Percentiles rank a stretch among this genome's conserved stretches.
phyloP scores from a whole-genome alignment of 2,113 vertebrate species.

The Tyto alba region DNA sequence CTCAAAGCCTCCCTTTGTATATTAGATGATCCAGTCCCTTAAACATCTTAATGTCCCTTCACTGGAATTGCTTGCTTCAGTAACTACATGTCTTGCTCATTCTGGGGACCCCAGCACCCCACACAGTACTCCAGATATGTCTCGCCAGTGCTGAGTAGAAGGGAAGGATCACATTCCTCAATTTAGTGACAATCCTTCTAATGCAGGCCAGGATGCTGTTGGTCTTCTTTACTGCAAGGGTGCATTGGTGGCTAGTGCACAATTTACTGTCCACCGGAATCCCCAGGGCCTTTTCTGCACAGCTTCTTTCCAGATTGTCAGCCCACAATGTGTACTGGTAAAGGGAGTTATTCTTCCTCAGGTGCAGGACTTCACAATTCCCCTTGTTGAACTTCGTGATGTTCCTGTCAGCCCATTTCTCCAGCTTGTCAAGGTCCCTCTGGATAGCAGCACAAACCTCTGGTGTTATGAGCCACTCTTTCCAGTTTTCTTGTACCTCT shows the following conservation, averaged over 20 bases:
- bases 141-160: background rate
- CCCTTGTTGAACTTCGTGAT: background rate
- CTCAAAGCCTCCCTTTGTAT: background rate
- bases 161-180: background rate
- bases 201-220: background rate
- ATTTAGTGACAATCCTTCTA: background rate
- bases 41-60: background rate
- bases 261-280: background rate
- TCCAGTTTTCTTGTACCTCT: background rate
- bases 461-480: background rate
- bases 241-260: background rate
- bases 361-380: background rate
- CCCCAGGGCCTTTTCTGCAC: background rate
- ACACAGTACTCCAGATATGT: background rate
- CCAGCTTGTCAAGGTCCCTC: background rate
- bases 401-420: background rate
- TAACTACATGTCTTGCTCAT: background rate
- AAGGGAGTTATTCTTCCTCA: background rate
- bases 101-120: background rate
- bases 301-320: background rate
- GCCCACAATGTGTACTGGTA: fast-evolving
- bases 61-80: background rate
- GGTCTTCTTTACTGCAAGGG: background rate
- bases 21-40: background rate
- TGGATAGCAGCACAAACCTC: background rate